Evolutionary conservation across 2,888 invertebrate species (phyloP), one percentile per base, ranked within the genome.

Genomic region (Nymphalis c-album): DNA sequence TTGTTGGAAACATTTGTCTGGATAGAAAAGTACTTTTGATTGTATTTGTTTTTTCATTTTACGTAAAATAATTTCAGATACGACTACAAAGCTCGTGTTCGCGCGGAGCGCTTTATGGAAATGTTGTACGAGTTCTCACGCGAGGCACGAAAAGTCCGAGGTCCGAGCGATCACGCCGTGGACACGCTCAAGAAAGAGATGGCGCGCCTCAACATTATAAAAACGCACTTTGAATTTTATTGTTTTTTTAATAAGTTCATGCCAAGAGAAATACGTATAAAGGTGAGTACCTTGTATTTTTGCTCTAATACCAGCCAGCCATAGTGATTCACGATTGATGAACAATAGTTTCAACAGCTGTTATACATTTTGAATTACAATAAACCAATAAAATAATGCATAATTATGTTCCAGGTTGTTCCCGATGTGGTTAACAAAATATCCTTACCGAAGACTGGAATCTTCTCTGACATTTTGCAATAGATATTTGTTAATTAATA

Each of bases 211-310:
- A 67, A 80, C 7, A 57, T 92, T 2, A 85, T 90, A 3, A 77
- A 63, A 8, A 91, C 91, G 0, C 91, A 92, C 75, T 82, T 78
- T 60, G 89, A 92, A 2, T 92, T 92, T 76, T 88, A 91, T 67
- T 76, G 85, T 46, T 91, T 91, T 81, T 82, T 91, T 76, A 78
- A 81, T 48, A 83, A 88, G 8, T 92, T 76, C 63, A 84, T 92
- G 88, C 92, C 92, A 1, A 76, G 83, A 67, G 92, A 90, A 64
- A 74, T 92, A 26, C 76, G 86, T n/a, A 60, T 86, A 13, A 91
- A 87, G 88, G 92, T 91, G 57, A 70, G 77, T 13, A 13, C 40
- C 13, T 4, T 40, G 2, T 40, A 40, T 40, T 40, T 10, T 40
- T 31, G 26, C 26, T 31, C 6, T 0, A 13, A 40, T 4, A 10